A percentile compares a stretch with the other conserved stretches of the same genome.
Evolutionary conservation across 2,797 vertebrate species (phyloP).

Genomic region (Sebastiscus tertius): DNA sequence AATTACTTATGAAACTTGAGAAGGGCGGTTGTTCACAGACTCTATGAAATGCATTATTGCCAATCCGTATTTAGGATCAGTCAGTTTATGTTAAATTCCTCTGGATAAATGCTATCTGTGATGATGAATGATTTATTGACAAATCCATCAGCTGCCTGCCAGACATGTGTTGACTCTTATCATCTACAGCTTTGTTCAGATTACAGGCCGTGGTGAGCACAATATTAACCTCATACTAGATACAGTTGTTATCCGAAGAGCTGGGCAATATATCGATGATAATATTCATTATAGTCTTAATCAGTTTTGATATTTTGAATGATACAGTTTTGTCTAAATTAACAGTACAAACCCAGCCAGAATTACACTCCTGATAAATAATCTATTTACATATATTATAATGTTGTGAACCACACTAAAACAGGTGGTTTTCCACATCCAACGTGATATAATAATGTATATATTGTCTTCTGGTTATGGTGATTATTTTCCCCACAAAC

Average conservation of each 20-base stretch:
- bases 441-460: too few relatives aligned
- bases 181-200: background rate
- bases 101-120: background rate
- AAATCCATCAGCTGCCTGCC: constrained; percentile 28
- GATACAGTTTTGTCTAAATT: background rate
- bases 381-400: background rate
- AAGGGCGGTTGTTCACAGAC: constrained; percentile 1
- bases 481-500: too few relatives aligned
- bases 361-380: background rate
- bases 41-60: background rate
- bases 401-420: background rate
- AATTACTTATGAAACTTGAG: constrained; percentile 52
- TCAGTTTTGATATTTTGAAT: background rate
- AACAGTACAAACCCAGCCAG: background rate
- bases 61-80: background rate
- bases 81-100: constrained; percentile 7
- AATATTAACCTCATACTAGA: background rate
- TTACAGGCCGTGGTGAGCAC: background rate
- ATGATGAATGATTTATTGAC: constrained; percentile 8
- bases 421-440: background rate
- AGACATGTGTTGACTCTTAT: constrained; percentile 6
- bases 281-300: background rate
- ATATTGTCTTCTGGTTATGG: too few relatives aligned
- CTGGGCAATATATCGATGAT: background rate
- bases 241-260: background rate